A percentile compares a stretch with the other conserved stretches of the same genome.
phyloP scores from a whole-genome alignment of 1,140 invertebrate genomes.

The Mercenaria mercenaria region DNA sequence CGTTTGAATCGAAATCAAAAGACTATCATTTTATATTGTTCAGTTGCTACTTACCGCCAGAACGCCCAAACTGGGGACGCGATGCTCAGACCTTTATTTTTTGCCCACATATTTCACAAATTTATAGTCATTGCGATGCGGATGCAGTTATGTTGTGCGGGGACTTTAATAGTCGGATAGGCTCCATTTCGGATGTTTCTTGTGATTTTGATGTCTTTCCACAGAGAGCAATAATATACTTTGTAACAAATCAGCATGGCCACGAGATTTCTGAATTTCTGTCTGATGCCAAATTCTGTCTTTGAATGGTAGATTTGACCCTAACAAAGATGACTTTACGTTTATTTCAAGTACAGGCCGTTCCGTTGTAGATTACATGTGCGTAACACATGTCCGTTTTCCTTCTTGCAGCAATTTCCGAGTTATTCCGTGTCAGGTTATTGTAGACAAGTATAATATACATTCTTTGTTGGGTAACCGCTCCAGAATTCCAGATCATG shows the following conservation, averaged over 20 bases:
- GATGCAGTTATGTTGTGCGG: not conserved
- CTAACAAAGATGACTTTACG: not conserved
- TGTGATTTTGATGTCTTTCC: not conserved
- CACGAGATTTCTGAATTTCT: slow-evolving; percentile 12
- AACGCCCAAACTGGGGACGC: not conserved
- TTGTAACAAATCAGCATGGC: slow-evolving; percentile 11
- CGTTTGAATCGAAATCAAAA: not conserved
- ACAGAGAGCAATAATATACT: not conserved
- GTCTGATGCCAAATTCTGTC: not conserved
- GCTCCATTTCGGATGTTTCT: not conserved
- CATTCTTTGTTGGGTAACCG: not conserved
- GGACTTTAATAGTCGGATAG: not conserved
- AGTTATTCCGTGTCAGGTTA: not conserved
- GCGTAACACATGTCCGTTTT: not conserved
- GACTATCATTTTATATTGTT: no score
- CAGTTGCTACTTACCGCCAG: not conserved
- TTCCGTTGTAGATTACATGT: not conserved
- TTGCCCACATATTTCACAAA: not conserved
- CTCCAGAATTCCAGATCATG: not conserved
- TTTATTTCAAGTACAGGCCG: not conserved
- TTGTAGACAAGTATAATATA: not conserved
- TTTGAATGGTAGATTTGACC: slow-evolving; percentile 12
- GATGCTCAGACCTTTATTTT: not conserved
- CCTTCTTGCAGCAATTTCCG: not conserved
- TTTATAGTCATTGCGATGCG: not conserved